Evolutionary conservation across 2,888 invertebrate genomes (phyloP), one percentile per base, ranked within the genome.

Genomic region (Apamea anceps): DNA sequence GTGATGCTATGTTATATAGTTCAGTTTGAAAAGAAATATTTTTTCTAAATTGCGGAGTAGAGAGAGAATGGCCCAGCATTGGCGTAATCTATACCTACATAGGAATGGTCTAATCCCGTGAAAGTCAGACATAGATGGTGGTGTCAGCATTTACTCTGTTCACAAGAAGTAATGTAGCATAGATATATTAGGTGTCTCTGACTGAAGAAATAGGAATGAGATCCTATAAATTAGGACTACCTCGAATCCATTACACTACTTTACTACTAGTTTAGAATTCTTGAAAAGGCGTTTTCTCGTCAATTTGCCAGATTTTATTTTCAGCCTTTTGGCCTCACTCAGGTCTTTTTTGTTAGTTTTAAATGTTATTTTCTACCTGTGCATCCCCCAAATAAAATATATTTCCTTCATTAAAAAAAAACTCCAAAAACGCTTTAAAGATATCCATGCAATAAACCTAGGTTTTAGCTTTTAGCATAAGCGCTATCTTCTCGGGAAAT

Each of bases 401-500:
- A 48, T 48, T 48, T 4, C 18, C 18, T 51, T 51, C 51, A 1
- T 51, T 51, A 6, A 51, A 18, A 6, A 15, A 1, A 51, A 51
- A 18, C 18, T 18, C 15, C 15, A 51, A 18, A 51, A 51, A 18
- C 51, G 18, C 51, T 51, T 48, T 45, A 10, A 48, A 62, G 45
- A 54, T 37, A 28, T 21, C 21, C 3, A 25, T 45, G 10, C 12
- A 65, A 5, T 7, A 66, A 67, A 5, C 7, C 74, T n/a, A 51
- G 51, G 21, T 15, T 37, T 21, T 13, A 67, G 54, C n/a, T 65
- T 21, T 65, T 57, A 57, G 13, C 57, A 15, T 2, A 37, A 37
- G 5, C 10, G 2, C 21, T 21, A 80, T 51, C 66, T 51, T 32
- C 5, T 2, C 51, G 32, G 80, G 80, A 80, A 72, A 80, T 67